Evolutionary conservation across 64 coral and sea anemone genomes (phyloP), one percentile per base, ranked within the genome.

Genomic region (Anthopleura sola): DNA sequence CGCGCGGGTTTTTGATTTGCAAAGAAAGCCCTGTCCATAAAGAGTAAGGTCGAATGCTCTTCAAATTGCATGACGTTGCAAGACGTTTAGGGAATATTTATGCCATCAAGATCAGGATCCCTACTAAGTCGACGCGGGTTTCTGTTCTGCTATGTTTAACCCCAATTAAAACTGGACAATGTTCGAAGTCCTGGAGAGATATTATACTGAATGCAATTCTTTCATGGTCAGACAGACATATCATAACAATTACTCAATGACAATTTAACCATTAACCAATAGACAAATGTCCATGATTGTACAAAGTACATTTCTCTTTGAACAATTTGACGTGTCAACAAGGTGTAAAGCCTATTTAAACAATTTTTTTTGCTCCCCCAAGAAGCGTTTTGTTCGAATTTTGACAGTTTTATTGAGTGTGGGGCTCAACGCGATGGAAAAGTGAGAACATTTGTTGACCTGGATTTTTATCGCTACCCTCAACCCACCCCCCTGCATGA

Each of bases 311-410:
- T 71, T 71, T 34, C 12, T 32, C 28, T 31, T 34, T 32, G 3
- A 64, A 32, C 66, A 71, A 71, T 71, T 31, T 7, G 10, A 16
- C n/a, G 28, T 29, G 66, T 36, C 66, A 71, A 71, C 11, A 32
- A 34, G 66, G 66, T 71, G 66, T 71, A 71, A 71, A 71, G 31
- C 31, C 66, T 32, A 71, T 71, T 71, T 29, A 71, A 71, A 71
- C 66, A 71, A 12, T 4, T 3, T 32, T 71, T 34, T 32, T 31
- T 71, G 66, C 66, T 71, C 66, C 66, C 66, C 66, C 66, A 71
- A 71, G 66, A 71, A 36, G 66, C 28, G 66, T 28, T 32, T 71
- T 71, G 66, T 71, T 71, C 34, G 13, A 71, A 2, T 1, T 13
- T 28, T 71, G 66, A 71, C n/a, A 71, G 66, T 31, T 71, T 71